Conservation (phyloP, 1,140 invertebrate genomes). For the Drosophila ohnishii region DNA sequence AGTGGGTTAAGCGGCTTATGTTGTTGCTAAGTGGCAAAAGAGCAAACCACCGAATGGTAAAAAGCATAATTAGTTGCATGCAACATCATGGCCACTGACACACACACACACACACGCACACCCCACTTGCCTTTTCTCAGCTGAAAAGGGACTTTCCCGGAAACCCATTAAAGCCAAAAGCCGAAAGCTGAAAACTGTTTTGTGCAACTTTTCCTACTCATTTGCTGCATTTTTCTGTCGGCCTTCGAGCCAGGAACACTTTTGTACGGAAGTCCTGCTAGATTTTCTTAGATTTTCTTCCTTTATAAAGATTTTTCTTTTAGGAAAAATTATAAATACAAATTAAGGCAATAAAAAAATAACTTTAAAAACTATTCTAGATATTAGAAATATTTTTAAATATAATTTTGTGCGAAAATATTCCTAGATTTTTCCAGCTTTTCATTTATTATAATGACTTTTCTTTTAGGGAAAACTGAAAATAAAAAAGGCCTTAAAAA, state of each 20-base stretch:
- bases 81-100: slow-evolving; percentile 51
- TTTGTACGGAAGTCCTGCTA: neutral
- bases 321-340: neutral
- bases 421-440: no score
- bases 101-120: slow-evolving; percentile 1
- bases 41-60: slow-evolving; percentile 72
- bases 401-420: no score
- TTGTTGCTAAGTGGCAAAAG: slow-evolving; percentile 77
- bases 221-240: neutral
- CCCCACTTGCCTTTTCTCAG: neutral
- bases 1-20: slow-evolving; percentile 77
- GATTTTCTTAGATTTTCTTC: neutral
- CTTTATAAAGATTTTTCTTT: neutral
- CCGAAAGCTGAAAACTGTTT: slow-evolving; percentile 28
- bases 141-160: slow-evolving; percentile 23
- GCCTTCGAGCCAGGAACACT: neutral
- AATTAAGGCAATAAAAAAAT: no score
- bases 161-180: slow-evolving; percentile 41
- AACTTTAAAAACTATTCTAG: no score
- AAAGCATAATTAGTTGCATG: slow-evolving; percentile 78
- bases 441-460: no score
- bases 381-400: no score
- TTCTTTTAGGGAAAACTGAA: no score
- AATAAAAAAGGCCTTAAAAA: no score
- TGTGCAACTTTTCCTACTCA: slow-evolving; percentile 14